phyloP scores from a whole-genome alignment of 1,140 invertebrate species.

The Pseudomyrmex concolor region DNA sequence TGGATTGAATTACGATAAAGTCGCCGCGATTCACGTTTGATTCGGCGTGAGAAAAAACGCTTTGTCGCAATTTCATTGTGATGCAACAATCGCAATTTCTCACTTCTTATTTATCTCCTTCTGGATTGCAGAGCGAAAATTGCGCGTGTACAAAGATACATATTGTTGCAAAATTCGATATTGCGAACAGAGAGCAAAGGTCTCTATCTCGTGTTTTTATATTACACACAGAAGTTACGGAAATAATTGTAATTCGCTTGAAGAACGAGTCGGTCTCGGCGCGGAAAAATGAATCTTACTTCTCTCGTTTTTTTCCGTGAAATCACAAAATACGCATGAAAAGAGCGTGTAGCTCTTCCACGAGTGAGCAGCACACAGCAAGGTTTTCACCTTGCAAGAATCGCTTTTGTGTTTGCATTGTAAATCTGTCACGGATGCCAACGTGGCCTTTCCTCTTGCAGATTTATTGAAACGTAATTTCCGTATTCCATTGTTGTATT shows the following conservation, averaged over 20 bases:
- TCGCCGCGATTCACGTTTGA: not conserved
- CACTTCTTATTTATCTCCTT: not conserved
- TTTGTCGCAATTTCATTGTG: not conserved
- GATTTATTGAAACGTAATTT: not conserved
- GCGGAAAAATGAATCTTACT: constrained; percentile 25
- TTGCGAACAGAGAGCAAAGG: not conserved
- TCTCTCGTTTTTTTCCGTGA: constrained; percentile 4
- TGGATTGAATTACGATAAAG: not conserved
- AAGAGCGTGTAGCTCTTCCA: not conserved
- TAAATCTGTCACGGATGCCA: not conserved
- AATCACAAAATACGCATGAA: constrained; percentile 42
- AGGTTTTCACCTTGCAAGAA: not conserved
- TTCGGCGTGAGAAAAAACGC: not conserved
- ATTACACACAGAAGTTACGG: constrained; percentile 16
- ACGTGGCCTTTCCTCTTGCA: not conserved
- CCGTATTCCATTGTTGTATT: not conserved
- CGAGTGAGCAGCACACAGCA: not conserved
- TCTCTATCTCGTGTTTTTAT: constrained; percentile 9
- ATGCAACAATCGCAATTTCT: not conserved
- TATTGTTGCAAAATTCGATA: too few relatives aligned
- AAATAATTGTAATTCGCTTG: constrained; percentile 19
- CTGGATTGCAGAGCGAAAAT: not conserved
- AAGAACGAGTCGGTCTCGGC: not conserved
- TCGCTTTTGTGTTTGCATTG: not conserved
- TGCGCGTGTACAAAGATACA: too few relatives aligned